phyloP scores from a whole-genome alignment of 30 jellyfish, hydroid and myxozoan species.

The Hydra vulgaris region DNA sequence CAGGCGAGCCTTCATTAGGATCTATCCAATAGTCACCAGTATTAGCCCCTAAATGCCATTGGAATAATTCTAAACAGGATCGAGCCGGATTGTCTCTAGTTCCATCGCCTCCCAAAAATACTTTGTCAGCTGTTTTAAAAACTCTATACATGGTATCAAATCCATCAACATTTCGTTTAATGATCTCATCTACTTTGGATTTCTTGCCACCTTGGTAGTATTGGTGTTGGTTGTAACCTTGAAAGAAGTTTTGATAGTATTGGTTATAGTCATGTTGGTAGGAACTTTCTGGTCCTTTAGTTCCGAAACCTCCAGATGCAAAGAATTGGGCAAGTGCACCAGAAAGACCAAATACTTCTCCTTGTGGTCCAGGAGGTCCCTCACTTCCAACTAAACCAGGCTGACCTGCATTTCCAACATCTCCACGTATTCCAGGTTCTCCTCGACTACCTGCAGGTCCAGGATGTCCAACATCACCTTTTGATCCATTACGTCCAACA shows the following conservation, averaged over 20 bases:
- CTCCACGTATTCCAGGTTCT: slow-evolving; percentile 21
- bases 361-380: slow-evolving; percentile 91
- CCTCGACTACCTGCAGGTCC: slow-evolving; percentile 36
- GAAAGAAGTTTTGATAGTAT: slow-evolving; percentile 12
- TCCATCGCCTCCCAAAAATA: slow-evolving; percentile 40
- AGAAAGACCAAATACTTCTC: slow-evolving; percentile 40
- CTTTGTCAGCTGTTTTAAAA: background rate
- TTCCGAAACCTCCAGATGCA: slow-evolving; percentile 72
- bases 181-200: background rate
- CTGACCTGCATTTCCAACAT: slow-evolving; percentile 22
- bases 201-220: slow-evolving; percentile 18
- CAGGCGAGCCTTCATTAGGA: slow-evolving; percentile 82
- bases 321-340: slow-evolving; percentile 73
- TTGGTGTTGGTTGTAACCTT: slow-evolving; percentile 19
- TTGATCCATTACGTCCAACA: slow-evolving; percentile 80
- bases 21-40: slow-evolving; percentile 83
- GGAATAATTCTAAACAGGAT: slow-evolving; percentile 73
- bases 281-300: slow-evolving; percentile 81
- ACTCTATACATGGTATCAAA: slow-evolving; percentile 3
- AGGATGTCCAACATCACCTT: slow-evolving; percentile 22
- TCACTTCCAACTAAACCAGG: slow-evolving; percentile 68
- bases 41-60: slow-evolving; percentile 32
- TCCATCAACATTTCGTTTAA: slow-evolving; percentile 14
- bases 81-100: slow-evolving; percentile 75
- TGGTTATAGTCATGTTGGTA: slow-evolving; percentile 12